A percentile compares a stretch with the other conserved stretches of the same genome.
These are phyloP conservation scores for Sarcophaga bullata DNA, from an alignment of 1,140 invertebrate genomes.

Conservation along the genomic window DNA sequence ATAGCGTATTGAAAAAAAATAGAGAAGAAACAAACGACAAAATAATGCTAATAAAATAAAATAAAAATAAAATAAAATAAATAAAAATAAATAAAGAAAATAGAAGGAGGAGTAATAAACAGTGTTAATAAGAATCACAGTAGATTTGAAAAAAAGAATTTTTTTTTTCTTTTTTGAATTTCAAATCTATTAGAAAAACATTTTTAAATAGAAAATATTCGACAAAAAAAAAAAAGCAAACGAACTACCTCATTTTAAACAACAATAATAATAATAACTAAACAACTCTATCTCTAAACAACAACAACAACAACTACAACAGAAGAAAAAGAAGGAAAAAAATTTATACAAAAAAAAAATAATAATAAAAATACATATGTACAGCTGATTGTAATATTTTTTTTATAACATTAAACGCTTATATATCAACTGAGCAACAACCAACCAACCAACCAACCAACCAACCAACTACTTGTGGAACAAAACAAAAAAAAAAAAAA, in stretches of 20 bases:
- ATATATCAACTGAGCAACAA: not conserved
- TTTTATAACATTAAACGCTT: not conserved
- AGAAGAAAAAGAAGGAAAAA: too few relatives aligned
- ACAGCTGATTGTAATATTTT: too few relatives aligned
- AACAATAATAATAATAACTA: conserved; percentile 1
- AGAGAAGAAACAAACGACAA: too few relatives aligned
- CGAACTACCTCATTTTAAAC: conserved; percentile 10
- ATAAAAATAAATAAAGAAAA: not conserved
- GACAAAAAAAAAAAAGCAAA: too few relatives aligned
- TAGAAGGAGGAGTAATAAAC: not conserved
- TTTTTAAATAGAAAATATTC: not conserved
- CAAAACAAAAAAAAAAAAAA: not conserved
- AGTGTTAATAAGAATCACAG: not conserved
- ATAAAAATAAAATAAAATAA: not conserved
- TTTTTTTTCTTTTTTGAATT: not conserved
- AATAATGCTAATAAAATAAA: not conserved
- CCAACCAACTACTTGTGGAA: not conserved
- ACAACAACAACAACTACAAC: not conserved
- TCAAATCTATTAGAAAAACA: conserved; percentile 4
- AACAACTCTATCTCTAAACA: not conserved
- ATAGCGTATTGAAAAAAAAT: not conserved
- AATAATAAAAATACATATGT: too few relatives aligned
- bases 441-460: not conserved
- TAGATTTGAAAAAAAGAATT: conserved; percentile 3
- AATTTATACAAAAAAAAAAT: too few relatives aligned